Percentiles rank a stretch among this genome's conserved stretches.
Evolutionary conservation across 2,113 vertebrate species (phyloP).

Genomic region (Gymnobelideus leadbeateri): DNA sequence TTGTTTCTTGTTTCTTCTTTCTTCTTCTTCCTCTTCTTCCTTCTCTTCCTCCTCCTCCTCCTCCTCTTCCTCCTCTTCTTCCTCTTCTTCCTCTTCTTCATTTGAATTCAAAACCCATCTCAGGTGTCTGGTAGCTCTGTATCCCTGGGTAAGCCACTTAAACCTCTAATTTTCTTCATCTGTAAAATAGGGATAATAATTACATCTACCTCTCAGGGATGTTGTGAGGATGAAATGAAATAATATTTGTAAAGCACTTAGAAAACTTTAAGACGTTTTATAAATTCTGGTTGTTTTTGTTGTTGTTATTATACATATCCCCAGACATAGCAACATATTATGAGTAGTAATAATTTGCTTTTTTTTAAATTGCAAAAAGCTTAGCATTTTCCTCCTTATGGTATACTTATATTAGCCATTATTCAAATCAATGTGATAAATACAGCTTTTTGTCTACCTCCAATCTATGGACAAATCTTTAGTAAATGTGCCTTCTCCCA

Average conservation of each 20-base stretch:
- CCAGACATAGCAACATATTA: background rate
- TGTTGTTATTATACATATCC: background rate
- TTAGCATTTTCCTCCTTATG: background rate
- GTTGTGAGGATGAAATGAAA: background rate
- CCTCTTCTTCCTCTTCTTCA: background rate
- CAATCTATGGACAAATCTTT: background rate
- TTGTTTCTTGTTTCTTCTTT: too few species aligned
- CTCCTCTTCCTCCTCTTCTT: too few species aligned
- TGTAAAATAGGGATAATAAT: background rate
- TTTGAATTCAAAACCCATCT: background rate
- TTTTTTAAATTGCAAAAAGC: background rate
- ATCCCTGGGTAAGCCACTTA: background rate
- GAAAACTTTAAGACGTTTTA: background rate
- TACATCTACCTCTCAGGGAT: background rate
- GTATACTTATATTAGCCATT: background rate
- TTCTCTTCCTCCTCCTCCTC: too few species aligned
- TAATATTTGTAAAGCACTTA: background rate
- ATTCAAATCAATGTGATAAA: background rate
- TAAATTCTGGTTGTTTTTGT: background rate
- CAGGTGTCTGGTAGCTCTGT: background rate
- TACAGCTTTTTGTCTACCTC: background rate
- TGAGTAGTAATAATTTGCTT: background rate
- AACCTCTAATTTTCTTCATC: background rate
- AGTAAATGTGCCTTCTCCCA: background rate
- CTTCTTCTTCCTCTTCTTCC: too few species aligned